Evolutionary conservation across 2,797 vertebrate genomes (phyloP).

Genomic region (Rhinatrema bivittatum): DNA sequence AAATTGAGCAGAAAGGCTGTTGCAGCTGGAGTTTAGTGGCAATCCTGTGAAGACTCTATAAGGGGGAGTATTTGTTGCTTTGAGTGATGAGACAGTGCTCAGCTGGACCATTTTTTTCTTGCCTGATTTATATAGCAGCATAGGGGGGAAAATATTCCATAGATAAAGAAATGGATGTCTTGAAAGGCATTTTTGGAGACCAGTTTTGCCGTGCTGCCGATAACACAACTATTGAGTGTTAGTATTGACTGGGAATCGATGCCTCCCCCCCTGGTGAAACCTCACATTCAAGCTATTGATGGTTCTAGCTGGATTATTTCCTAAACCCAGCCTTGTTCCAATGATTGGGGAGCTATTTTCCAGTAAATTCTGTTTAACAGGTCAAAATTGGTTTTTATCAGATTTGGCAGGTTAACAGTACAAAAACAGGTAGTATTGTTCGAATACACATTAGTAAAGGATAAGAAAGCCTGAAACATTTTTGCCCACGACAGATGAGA

Average conservation of each 20-base stretch:
- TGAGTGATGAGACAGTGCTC: too few species aligned
- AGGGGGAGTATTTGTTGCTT: constrained; percentile 16
- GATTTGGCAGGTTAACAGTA: constrained; percentile 24
- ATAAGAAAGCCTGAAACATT: constrained; percentile 38
- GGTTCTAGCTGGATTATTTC: too few species aligned
- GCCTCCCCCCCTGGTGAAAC: too few species aligned
- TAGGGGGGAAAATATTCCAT: accelerated
- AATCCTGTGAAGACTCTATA: constrained; percentile 15
- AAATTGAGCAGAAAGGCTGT: constrained; percentile 23
- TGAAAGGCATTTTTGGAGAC: not conserved
- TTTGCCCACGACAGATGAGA: constrained; percentile 29
- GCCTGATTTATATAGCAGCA: accelerated
- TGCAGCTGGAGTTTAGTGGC: constrained; percentile 7
- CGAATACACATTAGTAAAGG: constrained; percentile 11
- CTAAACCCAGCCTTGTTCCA: too few species aligned
- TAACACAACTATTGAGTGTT: not conserved
- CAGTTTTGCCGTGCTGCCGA: too few species aligned
- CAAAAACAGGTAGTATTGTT: constrained; percentile 15
- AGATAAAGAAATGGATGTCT: not conserved
- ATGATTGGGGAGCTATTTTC: too few species aligned
- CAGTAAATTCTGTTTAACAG: constrained; percentile 16
- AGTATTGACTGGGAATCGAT: not conserved
- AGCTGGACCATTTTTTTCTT: not conserved
- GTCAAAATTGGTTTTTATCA: constrained; percentile 29
- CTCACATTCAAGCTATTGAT: too few species aligned